Base-by-base conservation (phyloP, 2,888 invertebrate species). In the Mystacides longicornis region DNA sequence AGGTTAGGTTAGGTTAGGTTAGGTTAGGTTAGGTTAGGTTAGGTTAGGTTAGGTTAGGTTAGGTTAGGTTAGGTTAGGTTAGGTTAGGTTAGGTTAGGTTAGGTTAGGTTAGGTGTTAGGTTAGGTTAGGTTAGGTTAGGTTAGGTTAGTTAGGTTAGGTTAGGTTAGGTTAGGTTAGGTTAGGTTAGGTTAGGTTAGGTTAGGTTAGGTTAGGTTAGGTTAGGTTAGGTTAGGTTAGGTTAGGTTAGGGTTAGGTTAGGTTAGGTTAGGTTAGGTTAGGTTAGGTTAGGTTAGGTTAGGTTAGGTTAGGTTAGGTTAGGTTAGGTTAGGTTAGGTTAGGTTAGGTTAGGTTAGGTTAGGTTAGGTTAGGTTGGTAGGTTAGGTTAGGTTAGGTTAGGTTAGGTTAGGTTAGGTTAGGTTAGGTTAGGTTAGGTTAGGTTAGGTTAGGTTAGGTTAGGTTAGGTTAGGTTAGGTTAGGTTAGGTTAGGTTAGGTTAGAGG, bases 401-500 rank as follows among this genome's bases (percentile, higher is more conserved):
- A 55, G 57, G 60, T 57, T 57, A 55, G 59, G 49, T 51, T 51
- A 55, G 60, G 54, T 57, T 55, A 50, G 52, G 49, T 55, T 49
- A 49, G 57, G 49, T 58, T 46, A 52, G 54, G 49, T 58, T 49
- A 52, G 58, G 49, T 54, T 52, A 50, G 53, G 51, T 57, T 43
- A 54, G 27, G 56, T 53, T 56, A 52, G 55, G 53, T 55, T 57
- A 54, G 55, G 49, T 55, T 57, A 54, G 55, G 57, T 58, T 57
- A 58, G 57, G 54, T 54, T 61, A 58, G 57, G 58, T 56, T 57
- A 54, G 59, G 57, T 55, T 57, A 54, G 57, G 51, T 57, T 58
- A 58, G 55, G 55, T 54, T 52, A 55, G 59, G 57, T 56, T 57
- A 56, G 59, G 57, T 59, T 55, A 52, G 61, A 27, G 52, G n/a